phyloP scores from a whole-genome alignment of 2,797 vertebrate species.

The Halcyon chelicuti region DNA sequence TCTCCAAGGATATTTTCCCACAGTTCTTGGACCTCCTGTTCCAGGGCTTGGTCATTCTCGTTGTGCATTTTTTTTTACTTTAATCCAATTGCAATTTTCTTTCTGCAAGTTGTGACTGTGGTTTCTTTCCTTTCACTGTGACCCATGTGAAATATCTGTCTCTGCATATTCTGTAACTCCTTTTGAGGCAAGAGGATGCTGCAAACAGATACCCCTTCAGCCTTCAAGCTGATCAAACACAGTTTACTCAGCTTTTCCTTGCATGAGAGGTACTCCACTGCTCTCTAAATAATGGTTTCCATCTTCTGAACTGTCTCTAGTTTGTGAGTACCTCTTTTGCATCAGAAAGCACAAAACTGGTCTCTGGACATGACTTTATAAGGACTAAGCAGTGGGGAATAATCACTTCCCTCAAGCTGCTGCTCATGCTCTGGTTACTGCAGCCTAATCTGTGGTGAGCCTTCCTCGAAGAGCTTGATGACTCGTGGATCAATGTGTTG shows the following conservation, averaged over 20 bases:
- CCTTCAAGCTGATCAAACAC: not conserved
- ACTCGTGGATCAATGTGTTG: rapidly evolving
- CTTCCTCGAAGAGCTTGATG: not conserved
- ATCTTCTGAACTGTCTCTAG: not conserved
- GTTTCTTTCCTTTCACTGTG: not conserved
- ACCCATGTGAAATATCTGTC: not conserved
- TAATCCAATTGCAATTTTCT: not conserved
- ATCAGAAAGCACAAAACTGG: not conserved
- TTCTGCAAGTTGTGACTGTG: not conserved
- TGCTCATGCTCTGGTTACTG: not conserved
- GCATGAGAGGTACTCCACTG: not conserved
- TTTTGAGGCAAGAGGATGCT: not conserved
- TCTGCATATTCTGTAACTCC: not conserved
- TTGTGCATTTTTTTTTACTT: not conserved
- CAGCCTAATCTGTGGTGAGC: not conserved
- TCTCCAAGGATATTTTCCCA: slow-evolving; percentile 59
- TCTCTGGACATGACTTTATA: not conserved
- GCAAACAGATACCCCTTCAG: not conserved
- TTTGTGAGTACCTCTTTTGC: not conserved
- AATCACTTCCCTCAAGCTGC: not conserved
- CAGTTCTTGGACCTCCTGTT: slow-evolving; percentile 1
- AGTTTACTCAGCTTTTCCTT: not conserved
- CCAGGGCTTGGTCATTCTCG: not conserved
- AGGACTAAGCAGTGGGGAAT: not conserved
- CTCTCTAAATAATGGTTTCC: not conserved